Percentiles rank a stretch among this genome's conserved stretches.
Conservation (phyloP, 2,888 invertebrate genomes). For the Campaea margaritaria region DNA sequence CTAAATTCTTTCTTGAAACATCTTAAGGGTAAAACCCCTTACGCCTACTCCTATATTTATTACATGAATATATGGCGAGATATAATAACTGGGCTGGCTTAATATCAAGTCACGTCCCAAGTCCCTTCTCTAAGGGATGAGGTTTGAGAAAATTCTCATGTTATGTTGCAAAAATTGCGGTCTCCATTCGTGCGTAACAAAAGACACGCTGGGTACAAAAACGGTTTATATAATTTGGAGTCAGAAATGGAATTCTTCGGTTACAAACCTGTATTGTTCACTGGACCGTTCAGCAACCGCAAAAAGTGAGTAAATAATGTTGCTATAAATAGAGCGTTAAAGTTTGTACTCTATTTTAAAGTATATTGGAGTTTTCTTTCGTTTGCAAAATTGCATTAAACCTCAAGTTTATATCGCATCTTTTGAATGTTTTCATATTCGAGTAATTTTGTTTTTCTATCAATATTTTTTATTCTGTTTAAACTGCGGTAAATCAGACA, state of each 20-base stretch:
- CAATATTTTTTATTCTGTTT: no score
- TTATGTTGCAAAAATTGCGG: neutral
- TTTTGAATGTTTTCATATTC: no score
- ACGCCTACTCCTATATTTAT: neutral
- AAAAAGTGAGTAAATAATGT: neutral
- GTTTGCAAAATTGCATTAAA: no score
- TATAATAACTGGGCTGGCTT: neutral
- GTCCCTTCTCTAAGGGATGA: neutral
- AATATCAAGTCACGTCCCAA: neutral
- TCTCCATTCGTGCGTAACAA: conserved; percentile 4
- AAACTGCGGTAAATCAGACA: no score
- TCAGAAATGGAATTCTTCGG: neutral
- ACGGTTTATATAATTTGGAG: conserved; percentile 1
- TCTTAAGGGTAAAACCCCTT: neutral
- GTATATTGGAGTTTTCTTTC: no score
- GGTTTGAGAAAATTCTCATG: neutral
- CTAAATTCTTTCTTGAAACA: neutral
- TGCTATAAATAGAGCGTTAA: no score
- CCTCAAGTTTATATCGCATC: no score
- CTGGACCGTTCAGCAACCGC: neutral
- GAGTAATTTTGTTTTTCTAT: no score
- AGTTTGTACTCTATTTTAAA: no score
- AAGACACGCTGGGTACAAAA: neutral
- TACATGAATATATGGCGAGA: neutral
- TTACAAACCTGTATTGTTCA: neutral